Percentiles rank a stretch among this genome's conserved stretches.
Evolutionary conservation across 2,888 invertebrate genomes (phyloP).

Genomic region (Leptinotarsa peninsularis): DNA sequence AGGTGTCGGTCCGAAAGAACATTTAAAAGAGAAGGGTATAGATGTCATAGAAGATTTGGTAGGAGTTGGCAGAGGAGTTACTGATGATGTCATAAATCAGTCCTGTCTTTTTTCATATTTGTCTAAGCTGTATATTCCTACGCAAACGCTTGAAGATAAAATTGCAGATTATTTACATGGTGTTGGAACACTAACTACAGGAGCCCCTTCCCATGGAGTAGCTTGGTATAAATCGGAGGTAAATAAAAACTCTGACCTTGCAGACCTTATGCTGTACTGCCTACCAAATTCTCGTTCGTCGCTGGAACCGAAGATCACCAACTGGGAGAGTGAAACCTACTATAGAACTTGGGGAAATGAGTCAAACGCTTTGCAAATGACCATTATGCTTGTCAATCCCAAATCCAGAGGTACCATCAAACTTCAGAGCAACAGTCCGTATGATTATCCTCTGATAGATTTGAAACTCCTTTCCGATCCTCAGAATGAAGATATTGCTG

Average conservation of each 20-base stretch:
- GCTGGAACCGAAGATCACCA: conserved; percentile 35
- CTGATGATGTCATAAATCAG: conserved; percentile 79
- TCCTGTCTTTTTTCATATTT: conserved; percentile 73
- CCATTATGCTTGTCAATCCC: conserved; percentile 39
- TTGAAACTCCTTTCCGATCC: conserved; percentile 74
- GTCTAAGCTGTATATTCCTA: conserved; percentile 70
- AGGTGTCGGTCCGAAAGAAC: conserved; percentile 77
- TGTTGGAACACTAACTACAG: conserved; percentile 34
- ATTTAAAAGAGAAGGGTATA: conserved; percentile 72
- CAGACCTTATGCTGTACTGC: conserved; percentile 7
- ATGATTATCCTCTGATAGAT: conserved; percentile 70
- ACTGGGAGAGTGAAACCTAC: conserved; percentile 51
- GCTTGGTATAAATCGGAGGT: conserved; percentile 29
- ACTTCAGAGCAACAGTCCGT: conserved; percentile 44
- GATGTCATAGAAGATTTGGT: conserved; percentile 74
- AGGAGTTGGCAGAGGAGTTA: conserved; percentile 79
- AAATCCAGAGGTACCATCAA: conserved; percentile 73
- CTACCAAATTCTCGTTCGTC: conserved; percentile 1
- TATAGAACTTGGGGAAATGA: conserved; percentile 63
- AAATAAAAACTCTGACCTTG: background rate
- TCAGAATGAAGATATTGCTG: conserved; percentile 65
- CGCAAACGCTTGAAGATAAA: conserved; percentile 61
- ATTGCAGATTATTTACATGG: conserved; percentile 66
- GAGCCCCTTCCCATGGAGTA: conserved; percentile 23
- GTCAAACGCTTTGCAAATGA: conserved; percentile 25